Base-by-base conservation (phyloP, 1,140 invertebrate genomes). In the Oscheius sp. region DNA sequence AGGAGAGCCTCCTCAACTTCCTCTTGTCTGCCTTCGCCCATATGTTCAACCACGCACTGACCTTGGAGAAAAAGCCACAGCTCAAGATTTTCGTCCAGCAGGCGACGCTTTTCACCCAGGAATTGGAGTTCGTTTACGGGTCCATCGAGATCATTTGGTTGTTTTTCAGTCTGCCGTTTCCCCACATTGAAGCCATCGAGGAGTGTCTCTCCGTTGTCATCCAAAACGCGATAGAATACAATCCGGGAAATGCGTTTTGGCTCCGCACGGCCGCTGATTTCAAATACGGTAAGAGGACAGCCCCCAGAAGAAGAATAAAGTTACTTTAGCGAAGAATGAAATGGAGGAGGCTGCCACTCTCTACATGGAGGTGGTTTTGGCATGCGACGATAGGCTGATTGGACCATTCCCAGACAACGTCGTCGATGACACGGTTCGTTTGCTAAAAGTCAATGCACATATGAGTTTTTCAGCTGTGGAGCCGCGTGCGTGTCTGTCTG, bases 201-300 rank as follows among this genome's bases (percentile, higher is more conserved):
- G 68, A 72, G 18, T 31, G 32, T 29, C 65, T 71, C 4, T 13
- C 26, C 3, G 26, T 3, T 3, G 3, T 71, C 15, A 28, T 71
- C 18, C 3, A 72, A 10, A 71, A 23, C 20, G 68, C 34, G 10
- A 74, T 71, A 34, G 23, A 45, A 20, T 26, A n/a, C 18, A 72
- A 71, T 29, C 65, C 68, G n/a, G 29, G 34, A 10, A 71, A 71
- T 38, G 68, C 68, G 4, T 68, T 70, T 34, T 70, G 59, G 65
- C n/a, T 71, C 18, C 3, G 68, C n/a, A 71, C 68, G 20, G 28
- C 28, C 13, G 68, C 38, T 13, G 68, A 71, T 28, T 71, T 45
- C 32, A 71, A 36, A 34, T 71, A 70, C 38, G 66, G 67, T 69
- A 15, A 69, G 65, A n/a, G 26, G 4, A 18, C n/a, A n/a, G 10